Base-by-base conservation (phyloP, 2,113 vertebrate genomes). In the Zosterops pallidus region DNA sequence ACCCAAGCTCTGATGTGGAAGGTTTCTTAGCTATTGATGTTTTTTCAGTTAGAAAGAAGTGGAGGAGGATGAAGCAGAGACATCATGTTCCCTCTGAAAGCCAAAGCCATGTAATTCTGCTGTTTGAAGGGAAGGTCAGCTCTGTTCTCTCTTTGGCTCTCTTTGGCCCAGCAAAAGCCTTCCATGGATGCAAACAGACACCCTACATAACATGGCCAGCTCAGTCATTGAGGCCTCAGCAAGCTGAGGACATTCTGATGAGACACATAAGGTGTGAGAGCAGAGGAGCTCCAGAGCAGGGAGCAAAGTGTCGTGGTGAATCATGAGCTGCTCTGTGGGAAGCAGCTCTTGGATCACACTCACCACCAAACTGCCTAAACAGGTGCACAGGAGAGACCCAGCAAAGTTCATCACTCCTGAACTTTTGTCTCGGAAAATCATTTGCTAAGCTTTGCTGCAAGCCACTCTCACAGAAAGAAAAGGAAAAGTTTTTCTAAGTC, bases 81-180 rank as follows among this genome's bases (percentile, higher is more conserved):
- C 1, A 8, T 23, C 0, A 0, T 7, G 31, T 37, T 64, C 23
- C 9, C 22, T 69, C 33, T 57, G 42, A 80, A 80, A 76, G 16
- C 9, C 39, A 60, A 68, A 64, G 57, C 2, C 0, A 0, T 20
- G 14, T 39, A 24, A 7, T 28, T 59, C 13, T 72, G 31, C 21
- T 80, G 8, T 86, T 86, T 62, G 86, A 28, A 89, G 12, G 1
- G 5, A 6, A 90, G 25, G 37, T 86, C 44, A 92, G 11, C 22
- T 80, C 46, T 57, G 2, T 26, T 90, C 29, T 72, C 12, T 52
- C 31, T 70, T 65, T 78, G 64, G 9, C 20, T 39, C 39, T 47
- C 35, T 76, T 88, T 16, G 16, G 16, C 6, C 5, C 11, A 29
- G 8, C 11, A 22, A 31, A 91, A 88, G 6, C 26, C 35, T 78